phyloP scores from a whole-genome alignment of 2,797 vertebrate species.

The Delichon dasypus region DNA sequence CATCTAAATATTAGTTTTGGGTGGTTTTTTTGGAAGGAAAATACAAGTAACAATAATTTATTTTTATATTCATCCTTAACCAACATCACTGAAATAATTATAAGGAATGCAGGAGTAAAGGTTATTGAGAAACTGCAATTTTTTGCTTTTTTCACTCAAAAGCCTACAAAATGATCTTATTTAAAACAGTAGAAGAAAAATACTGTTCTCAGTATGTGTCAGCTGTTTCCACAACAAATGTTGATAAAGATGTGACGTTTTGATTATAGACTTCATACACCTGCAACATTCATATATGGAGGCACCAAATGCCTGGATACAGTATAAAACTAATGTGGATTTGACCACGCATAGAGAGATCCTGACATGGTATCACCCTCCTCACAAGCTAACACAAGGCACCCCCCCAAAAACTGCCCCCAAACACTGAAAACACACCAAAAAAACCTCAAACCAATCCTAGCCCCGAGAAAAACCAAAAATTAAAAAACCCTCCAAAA shows the following conservation, averaged over 20 bases:
- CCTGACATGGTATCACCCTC: not conserved
- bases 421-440: not conserved
- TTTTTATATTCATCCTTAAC: not conserved
- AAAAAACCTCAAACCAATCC: accelerated
- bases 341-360: not conserved
- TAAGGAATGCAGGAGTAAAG: not conserved
- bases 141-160: not conserved
- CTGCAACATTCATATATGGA: not conserved
- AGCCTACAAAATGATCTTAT: not conserved
- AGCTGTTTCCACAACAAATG: not conserved
- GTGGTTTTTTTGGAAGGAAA: not conserved
- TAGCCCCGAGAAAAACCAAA: too few species aligned
- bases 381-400: not conserved
- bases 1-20: not conserved
- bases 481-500: not conserved
- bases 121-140: not conserved
- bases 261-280: not conserved
- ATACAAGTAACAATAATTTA: not conserved
- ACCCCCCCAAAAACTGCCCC: accelerated
- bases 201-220: not conserved
- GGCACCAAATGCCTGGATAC: not conserved
- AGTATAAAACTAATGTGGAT: not conserved
- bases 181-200: not conserved
- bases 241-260: not conserved
- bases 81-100: not conserved